Base-by-base conservation (phyloP, 2,797 vertebrate species). In the Galaxias olidus region DNA sequence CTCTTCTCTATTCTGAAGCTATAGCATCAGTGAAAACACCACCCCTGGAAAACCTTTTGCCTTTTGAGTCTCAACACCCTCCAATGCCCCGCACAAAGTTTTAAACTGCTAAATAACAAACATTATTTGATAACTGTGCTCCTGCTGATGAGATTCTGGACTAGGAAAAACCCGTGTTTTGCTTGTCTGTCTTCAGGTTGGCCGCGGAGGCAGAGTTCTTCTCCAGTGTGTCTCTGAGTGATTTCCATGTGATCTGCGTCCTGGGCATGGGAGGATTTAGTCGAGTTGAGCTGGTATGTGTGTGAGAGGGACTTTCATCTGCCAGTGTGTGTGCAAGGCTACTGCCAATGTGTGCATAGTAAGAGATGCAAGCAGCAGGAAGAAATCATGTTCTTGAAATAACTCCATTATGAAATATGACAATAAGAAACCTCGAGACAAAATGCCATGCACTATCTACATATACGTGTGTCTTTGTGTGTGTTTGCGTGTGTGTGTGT, bases 181-280 rank as follows among this genome's bases (percentile, higher is more conserved):
- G 40, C 53, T 14, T 56, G 18, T 9, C 15, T 15, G 13, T 6
- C 42, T 90, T 84, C 91, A 96, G 96, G 87, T 90, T 94, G 0
- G 93, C 94, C 91, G 93, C 89, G 0, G 94, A 98, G 85, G 91
- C 91, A 49, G 93, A 92, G 56, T 96, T 95, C 90, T 96, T 96
- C 69, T 94, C 93, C 85, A 91, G 90, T 44, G 87, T 97, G 84
- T 94, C 94, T 42, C 91, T 97, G 17, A 84, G 78, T 11, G 95
- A 97, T 68, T 93, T 97, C 85, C 91, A 91, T 67, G 90, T 94
- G 84, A 91, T 97, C 49, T 94, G 94, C 85, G 96, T 95, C 9
- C 93, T 98, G 18, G 96, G 95, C 69, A 83, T 96, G 8, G 94
- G 96, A 77, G 95, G 95, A 55, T 98, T 97, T 66, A 96, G 95